These are phyloP conservation scores for Pangasius sanitwongsei DNA, from an alignment of 2,797 vertebrate species.

Conservation along the genomic window DNA sequence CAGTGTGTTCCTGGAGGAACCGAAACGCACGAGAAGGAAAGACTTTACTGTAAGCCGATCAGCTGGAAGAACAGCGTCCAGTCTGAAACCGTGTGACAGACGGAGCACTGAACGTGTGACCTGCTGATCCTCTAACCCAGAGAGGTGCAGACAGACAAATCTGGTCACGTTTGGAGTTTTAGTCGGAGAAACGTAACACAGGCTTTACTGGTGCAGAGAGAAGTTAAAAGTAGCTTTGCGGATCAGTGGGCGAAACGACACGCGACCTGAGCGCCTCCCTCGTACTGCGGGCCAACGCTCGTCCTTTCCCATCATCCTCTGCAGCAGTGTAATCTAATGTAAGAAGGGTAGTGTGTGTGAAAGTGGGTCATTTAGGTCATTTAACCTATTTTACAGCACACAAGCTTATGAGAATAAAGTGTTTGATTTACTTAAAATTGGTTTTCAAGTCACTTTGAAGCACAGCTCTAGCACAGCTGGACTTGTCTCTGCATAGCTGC, in stretches of 20 bases:
- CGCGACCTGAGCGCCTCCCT: not conserved
- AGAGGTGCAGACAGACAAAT: not conserved
- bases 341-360: not conserved
- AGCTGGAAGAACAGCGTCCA: not conserved
- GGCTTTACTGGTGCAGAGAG: slow-evolving; percentile 16
- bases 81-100: slow-evolving; percentile 6
- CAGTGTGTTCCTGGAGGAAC: not conserved
- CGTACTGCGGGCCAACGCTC: not conserved
- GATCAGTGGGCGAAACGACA: slow-evolving; percentile 52
- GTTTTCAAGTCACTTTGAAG: not conserved
- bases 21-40: not conserved
- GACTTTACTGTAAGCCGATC: not conserved
- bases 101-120: not conserved
- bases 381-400: not conserved
- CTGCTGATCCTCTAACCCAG: not conserved
- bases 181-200: not conserved
- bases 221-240: slow-evolving; percentile 50
- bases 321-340: not conserved
- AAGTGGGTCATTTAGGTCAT: not conserved
- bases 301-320: not conserved
- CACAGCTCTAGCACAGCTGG: not conserved
- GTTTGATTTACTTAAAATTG: not conserved
- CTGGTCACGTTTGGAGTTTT: not conserved
- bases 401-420: not conserved
- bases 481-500: not conserved